A percentile compares a stretch with the other conserved stretches of the same genome.
Conservation (phyloP, 1,140 invertebrate species). For the Harpegnathos saltator region DNA sequence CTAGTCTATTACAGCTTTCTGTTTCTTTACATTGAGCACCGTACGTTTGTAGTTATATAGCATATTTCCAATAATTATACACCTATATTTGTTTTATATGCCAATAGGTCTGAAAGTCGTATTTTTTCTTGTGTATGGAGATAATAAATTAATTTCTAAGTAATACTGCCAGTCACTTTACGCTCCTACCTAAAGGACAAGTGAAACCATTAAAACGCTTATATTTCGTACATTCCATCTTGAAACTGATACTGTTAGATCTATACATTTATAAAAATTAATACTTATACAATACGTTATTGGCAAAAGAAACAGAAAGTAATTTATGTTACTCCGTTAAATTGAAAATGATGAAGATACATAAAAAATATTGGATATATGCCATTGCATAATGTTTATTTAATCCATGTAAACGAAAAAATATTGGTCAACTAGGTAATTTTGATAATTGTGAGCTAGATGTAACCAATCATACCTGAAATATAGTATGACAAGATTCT, state of each 20-base stretch:
- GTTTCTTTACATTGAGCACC: slow-evolving; percentile 71
- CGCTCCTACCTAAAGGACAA: slow-evolving; percentile 1
- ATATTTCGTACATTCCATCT: not conserved
- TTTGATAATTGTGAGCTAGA: slow-evolving; percentile 10
- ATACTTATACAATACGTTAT: not conserved
- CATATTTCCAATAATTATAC: slow-evolving; percentile 60
- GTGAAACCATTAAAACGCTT: slow-evolving; percentile 1
- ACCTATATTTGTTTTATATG: slow-evolving; percentile 69
- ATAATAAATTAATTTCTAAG: slow-evolving; percentile 75
- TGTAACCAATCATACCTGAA: not conserved
- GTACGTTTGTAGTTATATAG: slow-evolving; percentile 70
- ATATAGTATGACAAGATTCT: slow-evolving; percentile 10
- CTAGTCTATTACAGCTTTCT: slow-evolving; percentile 71
- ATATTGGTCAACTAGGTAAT: not conserved
- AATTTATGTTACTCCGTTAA: slow-evolving; percentile 7
- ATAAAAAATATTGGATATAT: slow-evolving; percentile 1
- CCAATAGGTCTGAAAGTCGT: slow-evolving; percentile 50
- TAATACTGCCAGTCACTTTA: slow-evolving; percentile 47
- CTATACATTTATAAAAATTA: not conserved
- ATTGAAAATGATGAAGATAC: not conserved
- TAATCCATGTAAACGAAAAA: not conserved
- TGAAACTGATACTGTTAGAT: not conserved
- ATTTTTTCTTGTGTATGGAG: slow-evolving; percentile 71
- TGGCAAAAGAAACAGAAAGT: not conserved
- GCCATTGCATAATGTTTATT: slow-evolving; percentile 17